Percentiles rank a stretch among this genome's conserved stretches.
Evolutionary conservation across 2,797 vertebrate species (phyloP).

Genomic region (Danio tinwini): DNA sequence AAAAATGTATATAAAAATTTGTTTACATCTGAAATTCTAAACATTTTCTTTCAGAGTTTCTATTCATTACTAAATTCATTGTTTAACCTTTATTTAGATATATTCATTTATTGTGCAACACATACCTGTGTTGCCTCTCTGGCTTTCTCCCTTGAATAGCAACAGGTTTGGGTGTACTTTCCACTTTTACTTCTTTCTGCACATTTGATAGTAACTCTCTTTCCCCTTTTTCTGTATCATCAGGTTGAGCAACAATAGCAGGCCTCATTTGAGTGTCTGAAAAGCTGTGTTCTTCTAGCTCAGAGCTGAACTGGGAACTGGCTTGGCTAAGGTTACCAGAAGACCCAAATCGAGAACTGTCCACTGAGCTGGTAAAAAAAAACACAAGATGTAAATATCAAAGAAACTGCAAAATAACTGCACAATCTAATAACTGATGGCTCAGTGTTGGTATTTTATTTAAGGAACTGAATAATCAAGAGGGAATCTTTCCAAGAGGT

Average conservation of each 20-base stretch:
- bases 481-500: too few relatives aligned
- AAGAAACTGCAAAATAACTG: conserved; percentile 16
- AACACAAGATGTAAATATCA: conserved; percentile 10
- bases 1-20: not conserved
- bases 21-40: not conserved
- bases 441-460: not conserved
- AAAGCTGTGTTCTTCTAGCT: conserved; percentile 82
- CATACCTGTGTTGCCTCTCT: conserved; percentile 49
- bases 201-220: conserved; percentile 64
- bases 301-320: conserved; percentile 90
- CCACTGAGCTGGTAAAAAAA: conserved; percentile 80
- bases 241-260: conserved; percentile 60
- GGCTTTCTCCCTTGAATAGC: conserved; percentile 55
- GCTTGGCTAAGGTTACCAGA: conserved; percentile 90
- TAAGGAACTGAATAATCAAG: too few relatives aligned
- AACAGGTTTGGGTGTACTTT: conserved; percentile 44
- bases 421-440: not conserved
- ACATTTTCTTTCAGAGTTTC: not conserved
- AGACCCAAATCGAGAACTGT: conserved; percentile 88
- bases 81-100: not conserved
- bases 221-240: conserved; percentile 63
- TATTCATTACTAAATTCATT: not conserved
- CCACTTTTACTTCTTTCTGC: conserved; percentile 65
- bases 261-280: conserved; percentile 56
- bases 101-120: not conserved